A percentile compares a stretch with the other conserved stretches of the same genome.
Evolutionary conservation across 2,113 vertebrate genomes (phyloP).

Genomic region (Eclectus roratus): DNA sequence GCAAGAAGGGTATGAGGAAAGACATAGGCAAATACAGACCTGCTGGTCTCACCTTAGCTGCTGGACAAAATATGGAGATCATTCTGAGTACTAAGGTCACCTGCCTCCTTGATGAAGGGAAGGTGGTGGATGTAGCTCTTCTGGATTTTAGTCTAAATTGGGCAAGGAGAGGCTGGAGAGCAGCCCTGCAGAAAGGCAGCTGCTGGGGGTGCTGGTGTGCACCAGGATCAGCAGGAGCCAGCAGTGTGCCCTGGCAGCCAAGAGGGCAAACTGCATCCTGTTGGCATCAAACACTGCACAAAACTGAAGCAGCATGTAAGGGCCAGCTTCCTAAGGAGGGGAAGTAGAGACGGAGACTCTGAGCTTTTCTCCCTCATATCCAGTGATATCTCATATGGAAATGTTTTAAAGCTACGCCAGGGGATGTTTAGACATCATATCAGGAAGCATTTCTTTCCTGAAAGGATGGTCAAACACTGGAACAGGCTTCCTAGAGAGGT

Average conservation of each 20-base stretch:
- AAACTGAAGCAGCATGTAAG: background rate
- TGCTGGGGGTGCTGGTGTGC: background rate
- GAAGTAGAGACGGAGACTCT: background rate
- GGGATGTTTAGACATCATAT: background rate
- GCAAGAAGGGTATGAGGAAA: background rate
- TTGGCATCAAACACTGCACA: background rate
- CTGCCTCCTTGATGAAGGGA: background rate
- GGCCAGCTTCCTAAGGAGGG: background rate
- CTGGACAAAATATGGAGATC: background rate
- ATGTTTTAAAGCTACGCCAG: background rate
- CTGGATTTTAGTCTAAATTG: background rate
- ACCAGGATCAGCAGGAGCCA: background rate
- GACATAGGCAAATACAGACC: background rate
- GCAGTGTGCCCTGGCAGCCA: background rate
- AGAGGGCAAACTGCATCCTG: background rate
- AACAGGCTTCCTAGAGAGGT: background rate
- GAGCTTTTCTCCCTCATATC: background rate
- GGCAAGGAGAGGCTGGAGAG: background rate
- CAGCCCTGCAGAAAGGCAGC: background rate
- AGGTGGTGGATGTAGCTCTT: background rate
- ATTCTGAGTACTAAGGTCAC: background rate
- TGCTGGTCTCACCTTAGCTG: background rate
- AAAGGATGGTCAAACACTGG: background rate
- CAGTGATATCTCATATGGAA: background rate
- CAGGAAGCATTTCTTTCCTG: background rate